Evolutionary conservation across 2,797 vertebrate genomes (phyloP).

Genomic region (Todus mexicanus): DNA sequence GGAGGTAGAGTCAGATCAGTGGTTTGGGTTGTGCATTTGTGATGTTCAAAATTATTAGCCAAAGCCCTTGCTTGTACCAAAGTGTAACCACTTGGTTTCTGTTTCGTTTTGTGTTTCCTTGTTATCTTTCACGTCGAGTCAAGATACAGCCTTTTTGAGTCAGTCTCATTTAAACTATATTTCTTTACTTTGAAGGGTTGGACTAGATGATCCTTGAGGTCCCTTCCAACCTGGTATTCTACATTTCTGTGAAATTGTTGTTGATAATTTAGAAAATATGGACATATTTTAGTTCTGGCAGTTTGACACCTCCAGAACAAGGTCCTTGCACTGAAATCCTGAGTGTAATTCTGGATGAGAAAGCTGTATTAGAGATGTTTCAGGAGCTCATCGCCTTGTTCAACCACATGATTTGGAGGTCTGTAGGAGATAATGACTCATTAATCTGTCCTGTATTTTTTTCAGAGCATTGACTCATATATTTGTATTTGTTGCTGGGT

Average conservation of each 20-base stretch:
- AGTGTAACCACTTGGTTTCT: neutral
- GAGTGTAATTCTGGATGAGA: neutral
- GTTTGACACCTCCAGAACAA: neutral
- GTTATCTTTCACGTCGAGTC: neutral
- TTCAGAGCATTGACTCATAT: neutral
- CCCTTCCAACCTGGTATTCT: too few relatives aligned
- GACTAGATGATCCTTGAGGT: too few relatives aligned
- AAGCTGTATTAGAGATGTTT: neutral
- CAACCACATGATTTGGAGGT: neutral
- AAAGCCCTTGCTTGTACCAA: fast-evolving
- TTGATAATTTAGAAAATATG: neutral
- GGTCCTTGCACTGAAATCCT: neutral
- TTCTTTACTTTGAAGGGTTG: too few relatives aligned
- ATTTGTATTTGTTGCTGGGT: conserved; percentile 18
- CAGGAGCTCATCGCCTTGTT: neutral
- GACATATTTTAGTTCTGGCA: neutral
- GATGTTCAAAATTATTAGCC: neutral
- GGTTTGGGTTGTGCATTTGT: neutral
- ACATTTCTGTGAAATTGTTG: neutral
- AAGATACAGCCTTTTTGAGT: neutral
- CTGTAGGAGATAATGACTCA: neutral
- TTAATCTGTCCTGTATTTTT: neutral
- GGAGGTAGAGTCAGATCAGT: neutral
- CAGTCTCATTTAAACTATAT: too few relatives aligned
- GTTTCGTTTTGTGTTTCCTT: neutral